These are phyloP conservation scores for Leucoptera coffeella DNA, from an alignment of 2,888 invertebrate genomes.

Conservation along the genomic window DNA sequence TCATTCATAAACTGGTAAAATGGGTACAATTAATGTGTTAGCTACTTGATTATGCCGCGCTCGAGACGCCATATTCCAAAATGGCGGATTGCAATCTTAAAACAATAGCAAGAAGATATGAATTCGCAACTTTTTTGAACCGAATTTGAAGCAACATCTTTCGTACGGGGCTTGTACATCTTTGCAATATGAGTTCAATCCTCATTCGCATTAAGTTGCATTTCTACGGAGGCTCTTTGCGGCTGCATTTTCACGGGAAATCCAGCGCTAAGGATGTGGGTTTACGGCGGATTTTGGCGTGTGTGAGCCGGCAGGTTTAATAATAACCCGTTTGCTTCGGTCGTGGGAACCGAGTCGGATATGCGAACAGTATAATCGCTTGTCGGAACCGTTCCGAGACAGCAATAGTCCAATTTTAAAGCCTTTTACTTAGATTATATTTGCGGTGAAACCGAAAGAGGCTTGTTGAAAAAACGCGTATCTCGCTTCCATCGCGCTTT, in stretches of 20 bases:
- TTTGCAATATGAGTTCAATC: constrained; percentile 20
- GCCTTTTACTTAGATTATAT: constrained; percentile 47
- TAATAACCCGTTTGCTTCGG: constrained; percentile 49
- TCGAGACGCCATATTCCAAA: no score
- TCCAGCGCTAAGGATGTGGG: constrained; percentile 11
- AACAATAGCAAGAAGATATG: no score
- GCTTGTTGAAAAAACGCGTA: constrained; percentile 18
- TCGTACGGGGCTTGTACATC: no score
- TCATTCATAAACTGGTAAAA: no score
- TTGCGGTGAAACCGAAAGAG: constrained; percentile 25
- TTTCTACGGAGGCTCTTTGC: constrained; percentile 15
- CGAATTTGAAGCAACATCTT: no score
- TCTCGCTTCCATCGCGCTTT: no score
- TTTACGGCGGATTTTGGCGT: constrained; percentile 16
- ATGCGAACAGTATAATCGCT: constrained; percentile 29
- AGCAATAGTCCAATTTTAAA: constrained; percentile 53
- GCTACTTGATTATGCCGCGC: constrained; percentile 22
- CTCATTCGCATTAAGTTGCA: constrained; percentile 19
- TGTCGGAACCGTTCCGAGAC: constrained; percentile 38
- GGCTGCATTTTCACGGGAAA: constrained; percentile 13
- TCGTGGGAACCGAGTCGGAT: constrained; percentile 51
- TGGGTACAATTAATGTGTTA: constrained; percentile 39
- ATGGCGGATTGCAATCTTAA: no score
- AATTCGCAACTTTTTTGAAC: no score
- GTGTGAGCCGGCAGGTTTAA: constrained; percentile 38